phyloP scores from a whole-genome alignment of 2,113 vertebrate species.

The Cynopterus brachyotis region DNA sequence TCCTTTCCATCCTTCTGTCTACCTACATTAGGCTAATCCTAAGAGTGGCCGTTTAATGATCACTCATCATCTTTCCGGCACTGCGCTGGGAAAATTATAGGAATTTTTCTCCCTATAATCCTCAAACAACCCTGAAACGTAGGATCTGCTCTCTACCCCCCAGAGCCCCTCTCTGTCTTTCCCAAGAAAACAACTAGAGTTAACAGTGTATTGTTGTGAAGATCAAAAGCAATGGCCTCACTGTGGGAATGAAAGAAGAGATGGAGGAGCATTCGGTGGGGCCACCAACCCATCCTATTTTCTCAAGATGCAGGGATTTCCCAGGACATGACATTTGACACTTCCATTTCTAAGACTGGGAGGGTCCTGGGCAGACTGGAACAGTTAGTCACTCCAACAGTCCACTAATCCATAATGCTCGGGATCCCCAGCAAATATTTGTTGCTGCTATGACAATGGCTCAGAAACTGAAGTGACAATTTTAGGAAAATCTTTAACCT shows the following conservation, averaged over 20 bases:
- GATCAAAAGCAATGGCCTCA: background rate
- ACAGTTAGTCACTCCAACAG: background rate
- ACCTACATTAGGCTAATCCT: accelerated
- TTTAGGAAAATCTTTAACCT: background rate
- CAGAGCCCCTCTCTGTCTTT: background rate
- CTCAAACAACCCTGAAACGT: accelerated
- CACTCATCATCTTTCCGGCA: background rate
- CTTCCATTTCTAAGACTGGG: background rate
- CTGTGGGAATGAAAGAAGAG: background rate
- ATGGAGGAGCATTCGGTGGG: no score
- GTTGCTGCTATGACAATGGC: background rate
- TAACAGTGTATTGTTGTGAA: background rate
- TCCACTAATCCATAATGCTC: background rate
- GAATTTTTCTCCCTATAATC: background rate
- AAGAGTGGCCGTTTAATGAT: background rate
- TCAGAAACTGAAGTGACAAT: background rate
- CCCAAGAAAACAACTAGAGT: background rate
- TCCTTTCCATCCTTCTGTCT: background rate
- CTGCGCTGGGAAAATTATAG: no score
- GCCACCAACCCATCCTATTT: background rate
- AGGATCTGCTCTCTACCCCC: background rate
- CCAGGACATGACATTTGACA: background rate
- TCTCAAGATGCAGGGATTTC: background rate
- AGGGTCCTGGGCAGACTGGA: background rate
- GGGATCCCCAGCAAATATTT: background rate